Conservation (phyloP, 2,113 vertebrate species). For the Pelecanoides urinatrix region DNA sequence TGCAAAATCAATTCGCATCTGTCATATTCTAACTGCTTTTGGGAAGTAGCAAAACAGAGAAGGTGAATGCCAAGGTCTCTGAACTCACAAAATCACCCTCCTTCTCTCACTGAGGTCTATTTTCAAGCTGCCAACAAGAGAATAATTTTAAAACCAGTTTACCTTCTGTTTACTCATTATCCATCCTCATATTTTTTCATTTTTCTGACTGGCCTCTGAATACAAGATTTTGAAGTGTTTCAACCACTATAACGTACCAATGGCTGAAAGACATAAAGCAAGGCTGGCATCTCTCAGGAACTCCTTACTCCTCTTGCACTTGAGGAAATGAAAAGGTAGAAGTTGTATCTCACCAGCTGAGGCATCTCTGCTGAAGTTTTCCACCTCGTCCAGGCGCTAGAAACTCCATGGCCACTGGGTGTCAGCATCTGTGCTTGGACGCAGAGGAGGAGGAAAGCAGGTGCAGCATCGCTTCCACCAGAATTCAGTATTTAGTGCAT, state of each 20-base stretch:
- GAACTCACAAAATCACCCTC: neutral
- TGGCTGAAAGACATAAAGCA: neutral
- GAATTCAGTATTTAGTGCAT: neutral
- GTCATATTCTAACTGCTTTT: neutral
- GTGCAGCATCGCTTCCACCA: neutral
- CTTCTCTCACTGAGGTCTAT: neutral
- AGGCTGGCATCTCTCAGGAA: neutral
- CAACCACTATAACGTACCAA: neutral
- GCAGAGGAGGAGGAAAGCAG: neutral
- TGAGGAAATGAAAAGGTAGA: neutral
- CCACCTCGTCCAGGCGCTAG: neutral
- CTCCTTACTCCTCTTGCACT: neutral
- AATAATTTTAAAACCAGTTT: neutral
- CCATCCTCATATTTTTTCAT: neutral
- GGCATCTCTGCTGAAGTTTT: neutral
- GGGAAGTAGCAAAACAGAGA: neutral
- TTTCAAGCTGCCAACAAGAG: neutral
- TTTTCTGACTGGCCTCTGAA: neutral
- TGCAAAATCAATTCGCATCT: neutral
- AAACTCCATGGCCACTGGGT: constrained; percentile 23
- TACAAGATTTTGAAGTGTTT: neutral
- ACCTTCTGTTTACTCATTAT: neutral
- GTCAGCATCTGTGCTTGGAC: constrained; percentile 24
- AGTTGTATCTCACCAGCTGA: neutral
- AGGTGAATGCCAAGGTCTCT: neutral